A percentile compares a stretch with the other conserved stretches of the same genome.
phyloP scores from a whole-genome alignment of 2,797 vertebrate species.

The Paramormyrops hopkinsi region DNA sequence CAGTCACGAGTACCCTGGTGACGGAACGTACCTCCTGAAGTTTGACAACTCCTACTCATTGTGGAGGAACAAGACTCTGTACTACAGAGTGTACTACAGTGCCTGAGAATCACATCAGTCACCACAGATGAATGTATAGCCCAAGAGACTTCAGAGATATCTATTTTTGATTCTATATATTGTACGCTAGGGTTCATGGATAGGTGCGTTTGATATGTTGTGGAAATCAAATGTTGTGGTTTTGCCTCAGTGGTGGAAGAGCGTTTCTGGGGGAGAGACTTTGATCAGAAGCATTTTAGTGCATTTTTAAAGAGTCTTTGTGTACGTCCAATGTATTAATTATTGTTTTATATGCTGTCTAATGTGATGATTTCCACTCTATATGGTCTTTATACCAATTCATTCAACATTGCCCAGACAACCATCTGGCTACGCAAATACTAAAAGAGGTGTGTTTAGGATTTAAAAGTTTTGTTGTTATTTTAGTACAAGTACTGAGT shows the following conservation, averaged over 20 bases:
- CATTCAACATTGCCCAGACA: conserved; percentile 43
- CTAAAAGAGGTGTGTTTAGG: neutral
- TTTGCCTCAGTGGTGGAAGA: conserved; percentile 21
- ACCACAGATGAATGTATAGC: conserved; percentile 49
- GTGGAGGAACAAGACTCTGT: conserved; percentile 94
- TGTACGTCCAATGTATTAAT: conserved; percentile 46
- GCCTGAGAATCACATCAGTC: conserved; percentile 61
- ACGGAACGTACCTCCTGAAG: conserved; percentile 93
- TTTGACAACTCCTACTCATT: conserved; percentile 98
- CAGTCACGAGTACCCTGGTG: conserved; percentile 90
- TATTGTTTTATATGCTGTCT: conserved; percentile 39
- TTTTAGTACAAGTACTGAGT: neutral
- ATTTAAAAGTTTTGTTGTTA: neutral
- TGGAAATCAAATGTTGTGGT: conserved; percentile 32
- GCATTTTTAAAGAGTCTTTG: conserved; percentile 38
- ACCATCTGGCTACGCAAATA: conserved; percentile 50
- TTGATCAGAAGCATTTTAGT: conserved; percentile 36
- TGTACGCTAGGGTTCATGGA: conserved; percentile 16
- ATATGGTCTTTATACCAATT: conserved; percentile 31
- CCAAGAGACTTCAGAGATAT: conserved; percentile 42
- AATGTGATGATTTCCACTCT: conserved; percentile 41
- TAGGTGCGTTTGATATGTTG: conserved; percentile 13
- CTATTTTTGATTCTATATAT: conserved; percentile 58
- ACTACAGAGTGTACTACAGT: conserved; percentile 92
- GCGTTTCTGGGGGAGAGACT: conserved; percentile 8